Base-by-base conservation (phyloP, 1,140 invertebrate genomes). In the Halesus radiatus region DNA sequence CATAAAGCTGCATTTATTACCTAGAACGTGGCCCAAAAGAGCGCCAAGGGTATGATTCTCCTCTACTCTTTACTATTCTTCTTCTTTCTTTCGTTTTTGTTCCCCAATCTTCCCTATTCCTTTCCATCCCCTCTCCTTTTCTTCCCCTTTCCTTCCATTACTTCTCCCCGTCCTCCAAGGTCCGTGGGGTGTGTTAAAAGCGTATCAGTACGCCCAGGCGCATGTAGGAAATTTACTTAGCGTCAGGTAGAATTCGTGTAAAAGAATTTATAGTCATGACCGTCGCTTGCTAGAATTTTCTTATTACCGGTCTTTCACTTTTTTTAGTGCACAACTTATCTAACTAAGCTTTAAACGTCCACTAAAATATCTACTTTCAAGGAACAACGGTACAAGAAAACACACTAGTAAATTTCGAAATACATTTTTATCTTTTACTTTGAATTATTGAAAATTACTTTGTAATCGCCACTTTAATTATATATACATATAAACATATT, bases 151-250 rank as follows among this genome's bases (percentile, higher is more conserved):
- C 20, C 45, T 52, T 37, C 66, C 8, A 22, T 53, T 75, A 32
- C 53, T 54, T 23, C 22, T 75, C 73, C n/a, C 32, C 26, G 4
- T 13, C 23, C 26, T 18, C 52, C 3, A 1, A 60, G 18, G 29
- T 66, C 75, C 75, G 23, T 22, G 45, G 56, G 75, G 75, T 64
- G 75, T 52, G 66, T 37, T 79, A 73, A 79, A 53, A 54, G 68
- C 77, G 26, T 79, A 72, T 79, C 68, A 60, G 50, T 52, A 50
- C 77, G 37, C 66, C 26, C 77, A 79, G 53, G 18, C 23, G 32
- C 23, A 29, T 29, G n/a, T 20, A 54, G 72, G 73, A 82, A 82
- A 82, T 79, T 79, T 82, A 82, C 77, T 82, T 82, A 79, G 50
- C 73, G 73, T 54, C 73, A 76, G 80, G 78, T 79, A 76, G 72